Evolutionary conservation across 2,888 invertebrate species (phyloP), one percentile per base, ranked within the genome.

Genomic region (Dendrolimus pini): DNA sequence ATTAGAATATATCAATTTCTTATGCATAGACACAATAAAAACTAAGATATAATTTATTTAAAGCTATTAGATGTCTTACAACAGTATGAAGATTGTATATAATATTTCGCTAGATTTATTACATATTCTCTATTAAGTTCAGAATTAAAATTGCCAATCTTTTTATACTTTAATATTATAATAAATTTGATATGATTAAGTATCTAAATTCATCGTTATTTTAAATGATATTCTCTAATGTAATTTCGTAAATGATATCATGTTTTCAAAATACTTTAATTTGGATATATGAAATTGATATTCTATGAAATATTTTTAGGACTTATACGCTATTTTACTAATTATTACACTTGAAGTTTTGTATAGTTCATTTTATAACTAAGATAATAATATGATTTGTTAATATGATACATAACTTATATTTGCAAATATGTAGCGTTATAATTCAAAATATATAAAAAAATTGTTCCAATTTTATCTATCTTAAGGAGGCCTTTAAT

Each of bases 1-100:
- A 62, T 59, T 67, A 55, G 64, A 63, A 65, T 64, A 68, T 47
- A 47, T 47, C 9, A 30, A 47, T 47, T 47, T 47, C 47, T 47
- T 47, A 47, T 3, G 12, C 12, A 47, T 12, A 47, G 30, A 47
- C 47, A 63, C 69, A 64, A 67, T 69, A 59, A 67, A 65, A 62
- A 68, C 65, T 69, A 69, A 62, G 59, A 61, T 71, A 68, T 65
- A 63, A 60, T 65, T 59, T 55, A 58, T 60, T 60, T 54, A 62
- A 59, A 59, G 59, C 65, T 66, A 64, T 69, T 61, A 57, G 55
- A 57, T 30, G 57, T 55, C 47, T 14, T 59, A 47, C 55, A 53
- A 42, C 55, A 56, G 52, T 52, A 54, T 47, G 55, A 59, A 64
- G 14, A 6, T 30, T 30, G 30, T 30, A 30, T 30, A 30, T 30